Conservation (phyloP, 2,797 vertebrate genomes). For the Acestrorhynchus altus region DNA sequence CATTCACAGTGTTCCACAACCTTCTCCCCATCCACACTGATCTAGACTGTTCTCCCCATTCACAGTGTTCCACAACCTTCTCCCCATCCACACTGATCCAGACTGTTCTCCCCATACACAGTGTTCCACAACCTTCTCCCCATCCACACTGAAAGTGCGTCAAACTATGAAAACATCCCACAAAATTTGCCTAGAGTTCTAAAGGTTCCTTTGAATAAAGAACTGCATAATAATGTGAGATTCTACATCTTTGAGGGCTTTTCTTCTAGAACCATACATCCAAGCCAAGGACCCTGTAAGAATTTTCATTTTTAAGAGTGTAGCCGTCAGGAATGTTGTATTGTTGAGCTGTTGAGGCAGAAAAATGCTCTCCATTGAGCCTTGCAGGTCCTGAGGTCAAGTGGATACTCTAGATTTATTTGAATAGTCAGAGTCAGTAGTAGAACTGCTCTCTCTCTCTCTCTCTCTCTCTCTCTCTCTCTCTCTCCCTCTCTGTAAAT, state of each 20-base stretch:
- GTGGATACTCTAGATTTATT: constrained; percentile 46
- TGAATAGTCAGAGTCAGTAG: constrained; percentile 38
- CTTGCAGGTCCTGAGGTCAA: constrained; percentile 44
- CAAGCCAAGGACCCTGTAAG: background rate
- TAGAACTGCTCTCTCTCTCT: constrained; percentile 24
- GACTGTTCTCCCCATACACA: too few species aligned
- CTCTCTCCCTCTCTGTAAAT: constrained; percentile 39
- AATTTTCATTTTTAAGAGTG: background rate
- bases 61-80: too few species aligned
- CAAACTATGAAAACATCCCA: too few species aligned
- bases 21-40: too few species aligned
- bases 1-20: too few species aligned
- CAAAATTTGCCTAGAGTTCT: too few species aligned
- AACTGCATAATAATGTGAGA: background rate
- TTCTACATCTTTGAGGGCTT: background rate
- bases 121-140: too few species aligned
- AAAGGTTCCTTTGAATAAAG: too few species aligned
- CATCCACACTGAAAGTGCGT: too few species aligned
- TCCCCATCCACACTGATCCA: too few species aligned
- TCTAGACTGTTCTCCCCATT: too few species aligned
- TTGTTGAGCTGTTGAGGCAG: background rate
- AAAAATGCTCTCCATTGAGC: background rate
- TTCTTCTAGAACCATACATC: background rate
- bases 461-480: constrained; percentile 7
- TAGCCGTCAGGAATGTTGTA: background rate